These are phyloP conservation scores for Narcine bancroftii DNA, from an alignment of 2,113 vertebrate species.

Conservation along the genomic window DNA sequence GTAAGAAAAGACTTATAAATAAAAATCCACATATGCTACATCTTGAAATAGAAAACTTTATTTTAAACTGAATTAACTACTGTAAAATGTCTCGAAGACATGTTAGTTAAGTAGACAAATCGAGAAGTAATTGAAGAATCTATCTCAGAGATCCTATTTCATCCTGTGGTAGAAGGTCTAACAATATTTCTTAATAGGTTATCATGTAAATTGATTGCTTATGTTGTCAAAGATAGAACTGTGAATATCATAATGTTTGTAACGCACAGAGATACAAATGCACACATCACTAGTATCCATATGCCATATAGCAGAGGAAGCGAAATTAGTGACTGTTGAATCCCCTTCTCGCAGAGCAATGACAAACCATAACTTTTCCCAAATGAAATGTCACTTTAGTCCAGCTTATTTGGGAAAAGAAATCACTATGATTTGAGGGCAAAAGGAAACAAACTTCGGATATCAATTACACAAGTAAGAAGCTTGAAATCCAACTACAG, in stretches of 20 bases:
- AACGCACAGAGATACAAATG: not conserved
- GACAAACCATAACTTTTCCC: not conserved
- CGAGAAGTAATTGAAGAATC: slow-evolving; percentile 34
- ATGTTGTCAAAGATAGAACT: slow-evolving; percentile 13
- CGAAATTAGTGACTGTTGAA: not conserved
- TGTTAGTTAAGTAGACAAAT: no score
- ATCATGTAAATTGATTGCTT: not conserved
- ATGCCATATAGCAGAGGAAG: not conserved
- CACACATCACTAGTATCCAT: not conserved
- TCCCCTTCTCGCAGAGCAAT: not conserved
- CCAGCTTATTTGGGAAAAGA: not conserved
- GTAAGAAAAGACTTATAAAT: slow-evolving; percentile 46
- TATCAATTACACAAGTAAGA: not conserved
- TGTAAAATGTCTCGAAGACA: slow-evolving; percentile 41
- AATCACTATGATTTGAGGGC: not conserved
- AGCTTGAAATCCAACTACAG: not conserved
- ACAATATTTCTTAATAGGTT: slow-evolving; percentile 14
- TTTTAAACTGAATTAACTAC: slow-evolving; percentile 47
- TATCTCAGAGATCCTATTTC: not conserved
- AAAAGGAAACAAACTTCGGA: not conserved
- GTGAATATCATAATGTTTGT: not conserved
- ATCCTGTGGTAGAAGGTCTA: not conserved
- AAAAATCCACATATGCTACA: slow-evolving; percentile 41
- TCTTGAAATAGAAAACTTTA: slow-evolving; percentile 38
- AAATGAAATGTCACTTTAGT: not conserved